phyloP scores from a whole-genome alignment of 2,888 invertebrate species.

The Leucophora obtusa region DNA sequence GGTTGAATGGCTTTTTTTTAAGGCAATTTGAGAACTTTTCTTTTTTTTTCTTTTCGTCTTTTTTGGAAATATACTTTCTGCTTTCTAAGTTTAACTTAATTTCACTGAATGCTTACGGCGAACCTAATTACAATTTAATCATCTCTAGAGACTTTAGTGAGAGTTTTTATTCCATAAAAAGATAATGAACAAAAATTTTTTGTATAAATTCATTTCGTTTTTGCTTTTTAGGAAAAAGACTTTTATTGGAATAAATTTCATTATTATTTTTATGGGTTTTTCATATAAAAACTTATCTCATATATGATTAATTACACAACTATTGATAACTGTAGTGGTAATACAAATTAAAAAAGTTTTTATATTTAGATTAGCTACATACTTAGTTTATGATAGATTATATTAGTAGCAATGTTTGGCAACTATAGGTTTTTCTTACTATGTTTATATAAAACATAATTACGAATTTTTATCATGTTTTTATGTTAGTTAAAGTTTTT shows the following conservation, averaged over 20 bases:
- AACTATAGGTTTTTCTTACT: no score
- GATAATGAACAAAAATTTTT: constrained; percentile 29
- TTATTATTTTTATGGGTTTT: neutral
- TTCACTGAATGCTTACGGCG: neutral
- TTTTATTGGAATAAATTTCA: neutral
- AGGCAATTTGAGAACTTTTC: neutral
- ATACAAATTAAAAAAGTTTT: neutral
- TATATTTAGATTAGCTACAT: neutral
- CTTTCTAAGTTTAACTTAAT: constrained; percentile 1
- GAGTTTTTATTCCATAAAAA: constrained; percentile 26
- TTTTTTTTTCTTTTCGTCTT: neutral
- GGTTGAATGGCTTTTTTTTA: neutral
- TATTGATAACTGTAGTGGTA: constrained; percentile 20
- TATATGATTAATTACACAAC: constrained; percentile 49
- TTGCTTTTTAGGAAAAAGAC: neutral
- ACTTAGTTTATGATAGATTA: no score
- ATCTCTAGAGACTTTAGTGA: constrained; percentile 37
- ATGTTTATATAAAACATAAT: no score
- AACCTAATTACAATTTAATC: constrained; percentile 52
- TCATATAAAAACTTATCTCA: constrained; percentile 28
- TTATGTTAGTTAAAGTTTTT: no score
- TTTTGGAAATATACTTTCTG: neutral
- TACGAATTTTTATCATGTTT: no score
- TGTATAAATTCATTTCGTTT: neutral
- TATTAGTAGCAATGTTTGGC: no score